A percentile compares a stretch with the other conserved stretches of the same genome.
phyloP scores from a whole-genome alignment of 2,113 vertebrate genomes.

The Apus apus region DNA sequence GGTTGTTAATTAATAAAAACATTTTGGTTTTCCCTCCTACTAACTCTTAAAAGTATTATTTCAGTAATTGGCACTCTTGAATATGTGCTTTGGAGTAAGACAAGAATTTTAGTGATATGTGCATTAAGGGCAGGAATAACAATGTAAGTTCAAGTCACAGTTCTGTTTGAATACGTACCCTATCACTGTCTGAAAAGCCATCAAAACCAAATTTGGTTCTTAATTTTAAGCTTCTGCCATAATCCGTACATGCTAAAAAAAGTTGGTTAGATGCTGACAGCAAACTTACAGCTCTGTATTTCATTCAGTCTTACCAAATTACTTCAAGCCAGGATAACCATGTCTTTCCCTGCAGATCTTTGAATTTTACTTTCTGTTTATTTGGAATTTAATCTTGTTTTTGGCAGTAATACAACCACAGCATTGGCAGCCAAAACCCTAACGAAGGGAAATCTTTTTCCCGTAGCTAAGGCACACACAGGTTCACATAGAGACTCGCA shows the following conservation, averaged over 20 bases:
- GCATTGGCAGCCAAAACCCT: neutral
- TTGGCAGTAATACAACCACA: neutral
- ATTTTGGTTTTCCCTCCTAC: rapidly evolving
- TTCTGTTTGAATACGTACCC: neutral
- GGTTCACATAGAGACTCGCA: rapidly evolving
- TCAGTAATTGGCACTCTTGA: neutral
- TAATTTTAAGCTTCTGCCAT: neutral
- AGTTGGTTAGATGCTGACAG: neutral
- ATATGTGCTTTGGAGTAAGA: neutral
- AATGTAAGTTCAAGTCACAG: neutral
- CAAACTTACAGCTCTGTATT: neutral
- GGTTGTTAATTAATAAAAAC: neutral
- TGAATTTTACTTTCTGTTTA: neutral
- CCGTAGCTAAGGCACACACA: neutral
- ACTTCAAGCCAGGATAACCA: neutral
- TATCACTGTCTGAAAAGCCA: slow-evolving; percentile 20
- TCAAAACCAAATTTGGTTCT: slow-evolving; percentile 28
- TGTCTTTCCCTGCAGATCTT: neutral
- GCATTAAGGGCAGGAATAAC: neutral
- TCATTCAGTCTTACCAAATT: neutral
- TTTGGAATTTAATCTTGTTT: neutral
- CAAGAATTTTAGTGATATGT: neutral
- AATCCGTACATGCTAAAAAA: neutral
- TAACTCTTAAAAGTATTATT: neutral
- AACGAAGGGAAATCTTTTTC: neutral